Base-by-base conservation (phyloP, 1,140 invertebrate genomes). In the Drosophila setifemur region DNA sequence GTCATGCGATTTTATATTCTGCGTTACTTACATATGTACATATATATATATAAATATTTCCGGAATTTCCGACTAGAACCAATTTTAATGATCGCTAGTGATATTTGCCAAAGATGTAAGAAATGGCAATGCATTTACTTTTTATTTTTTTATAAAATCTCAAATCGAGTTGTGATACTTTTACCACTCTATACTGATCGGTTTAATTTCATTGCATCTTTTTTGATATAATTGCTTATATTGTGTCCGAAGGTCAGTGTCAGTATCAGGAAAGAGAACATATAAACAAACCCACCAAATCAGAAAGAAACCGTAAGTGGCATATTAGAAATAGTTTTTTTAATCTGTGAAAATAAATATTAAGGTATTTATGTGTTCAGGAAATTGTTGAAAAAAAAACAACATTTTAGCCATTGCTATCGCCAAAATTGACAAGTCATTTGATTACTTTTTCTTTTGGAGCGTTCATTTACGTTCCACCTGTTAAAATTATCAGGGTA, bases 401-500 rank as follows among this genome's bases (percentile, higher is more conserved):
- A 50, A 52, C 12, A 11, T 35, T 67, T n/a, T n/a, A n/a, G 31
- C 11, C 31, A 47, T 39, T 61, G 60, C 26, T 54, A 58, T 73
- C 54, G 54, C 47, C 4, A 26, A 21, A 48, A 57, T 68, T 61
- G 48, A 43, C 49, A 39, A 54, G 35, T 47, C 39, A 37, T 45
- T 73, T 73, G 45, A 26, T 55, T 70, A 26, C 16, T 9, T 33
- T 54, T 58, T 37, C 49, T 39, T 33, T 40, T 31, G 23, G 61
- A 44, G 77, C 78, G 42, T 82, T 82, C 77, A 83, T 82, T 82
- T 78, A 82, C 77, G 77, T 83, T 83, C 73, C 73, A 78, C 78
- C 68, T 55, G 78, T 50, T 54, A 12, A 18, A 31, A 21, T 74
- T 74, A 64, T 74, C 49, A 18, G 6, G 12, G 9, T 31, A n/a